A percentile compares a stretch with the other conserved stretches of the same genome.
Conservation (phyloP, 2,888 invertebrate genomes). For the Nemotelus pantherinus region DNA sequence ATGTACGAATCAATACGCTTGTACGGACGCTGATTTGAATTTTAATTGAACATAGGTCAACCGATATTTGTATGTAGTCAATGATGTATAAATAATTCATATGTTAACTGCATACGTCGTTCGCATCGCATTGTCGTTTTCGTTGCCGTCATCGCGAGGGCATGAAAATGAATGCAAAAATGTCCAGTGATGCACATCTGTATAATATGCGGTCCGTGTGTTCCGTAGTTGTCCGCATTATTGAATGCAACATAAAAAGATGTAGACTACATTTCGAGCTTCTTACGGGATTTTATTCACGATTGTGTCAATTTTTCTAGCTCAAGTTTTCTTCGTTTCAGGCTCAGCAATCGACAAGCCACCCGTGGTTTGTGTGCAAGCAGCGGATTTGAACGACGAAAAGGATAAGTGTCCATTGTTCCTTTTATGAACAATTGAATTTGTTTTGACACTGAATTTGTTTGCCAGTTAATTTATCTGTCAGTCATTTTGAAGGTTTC, state of each 20-base stretch:
- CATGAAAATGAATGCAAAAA: slow-evolving; percentile 39
- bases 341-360: background rate
- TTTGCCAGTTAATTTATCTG: slow-evolving; percentile 48
- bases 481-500: slow-evolving; percentile 45
- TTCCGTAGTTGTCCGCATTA: background rate
- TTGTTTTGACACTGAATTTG: slow-evolving; percentile 50
- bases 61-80: slow-evolving; percentile 41
- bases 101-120: slow-evolving; percentile 20
- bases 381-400: slow-evolving; percentile 11
- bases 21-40: slow-evolving; percentile 44
- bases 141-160: no score
- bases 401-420: slow-evolving; percentile 46
- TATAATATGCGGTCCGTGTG: background rate
- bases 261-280: slow-evolving; percentile 5
- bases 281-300: slow-evolving; percentile 44
- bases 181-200: slow-evolving; percentile 5
- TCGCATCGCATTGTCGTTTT: no score
- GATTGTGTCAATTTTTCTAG: slow-evolving; percentile 41
- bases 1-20: slow-evolving; percentile 24
- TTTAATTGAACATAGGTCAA: slow-evolving; percentile 47
- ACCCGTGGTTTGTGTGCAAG: slow-evolving; percentile 20
- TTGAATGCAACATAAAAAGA: background rate
- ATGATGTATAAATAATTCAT: slow-evolving; percentile 45
- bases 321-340: background rate
- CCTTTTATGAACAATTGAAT: slow-evolving; percentile 39